These are phyloP conservation scores for Falco punctatus DNA, from an alignment of 2,113 vertebrate genomes.

Conservation along the genomic window DNA sequence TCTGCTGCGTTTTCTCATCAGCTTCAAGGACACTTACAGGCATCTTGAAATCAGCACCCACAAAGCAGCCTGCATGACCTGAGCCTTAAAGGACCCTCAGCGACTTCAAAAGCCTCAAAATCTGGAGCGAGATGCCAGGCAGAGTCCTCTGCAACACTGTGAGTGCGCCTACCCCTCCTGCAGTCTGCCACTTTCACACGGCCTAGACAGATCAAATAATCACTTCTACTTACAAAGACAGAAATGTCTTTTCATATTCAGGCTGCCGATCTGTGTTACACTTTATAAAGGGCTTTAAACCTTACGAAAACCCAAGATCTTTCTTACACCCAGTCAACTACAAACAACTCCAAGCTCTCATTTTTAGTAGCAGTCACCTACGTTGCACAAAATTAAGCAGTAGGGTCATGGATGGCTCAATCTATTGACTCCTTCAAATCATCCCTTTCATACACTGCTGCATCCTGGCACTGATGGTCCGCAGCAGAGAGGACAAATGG, in stretches of 20 bases:
- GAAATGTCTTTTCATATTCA: not conserved
- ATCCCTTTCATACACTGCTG: not conserved
- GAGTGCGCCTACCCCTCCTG: not conserved
- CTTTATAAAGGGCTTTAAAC: not conserved
- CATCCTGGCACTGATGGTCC: not conserved
- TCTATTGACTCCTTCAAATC: not conserved
- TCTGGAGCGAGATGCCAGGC: not conserved
- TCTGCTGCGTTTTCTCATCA: not conserved
- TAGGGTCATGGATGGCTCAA: not conserved
- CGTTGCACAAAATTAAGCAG: not conserved
- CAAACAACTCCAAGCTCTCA: not conserved
- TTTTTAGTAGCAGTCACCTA: not conserved
- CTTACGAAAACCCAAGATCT: not conserved
- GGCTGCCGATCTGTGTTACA: not conserved
- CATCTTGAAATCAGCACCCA: not conserved
- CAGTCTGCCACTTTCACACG: not conserved
- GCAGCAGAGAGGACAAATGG: not conserved
- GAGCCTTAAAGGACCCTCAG: not conserved
- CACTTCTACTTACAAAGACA: not conserved
- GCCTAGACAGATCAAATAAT: not conserved
- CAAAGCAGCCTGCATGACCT: not conserved
- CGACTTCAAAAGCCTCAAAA: not conserved
- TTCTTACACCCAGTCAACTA: not conserved
- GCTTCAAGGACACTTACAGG: not conserved
- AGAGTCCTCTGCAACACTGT: not conserved